Evolutionary conservation across 92 coral and sea anemone genomes (phyloP).

Genomic region (Ricordea florida): DNA sequence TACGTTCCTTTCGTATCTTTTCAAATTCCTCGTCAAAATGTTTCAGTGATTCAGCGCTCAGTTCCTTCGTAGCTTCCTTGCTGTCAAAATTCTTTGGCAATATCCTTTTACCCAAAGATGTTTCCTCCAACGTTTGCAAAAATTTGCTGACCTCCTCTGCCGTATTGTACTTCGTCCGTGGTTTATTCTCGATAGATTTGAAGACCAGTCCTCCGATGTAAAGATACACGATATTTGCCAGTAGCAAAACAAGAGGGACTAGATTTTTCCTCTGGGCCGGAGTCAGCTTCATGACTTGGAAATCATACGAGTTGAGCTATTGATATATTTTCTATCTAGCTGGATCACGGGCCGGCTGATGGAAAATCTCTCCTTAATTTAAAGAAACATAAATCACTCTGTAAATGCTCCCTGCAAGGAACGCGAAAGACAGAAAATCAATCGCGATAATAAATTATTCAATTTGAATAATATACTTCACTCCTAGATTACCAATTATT

Average conservation of each 20-base stretch:
- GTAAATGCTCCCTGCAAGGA: too few relatives aligned
- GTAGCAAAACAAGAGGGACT: slow-evolving; percentile 57
- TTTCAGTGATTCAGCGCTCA: slow-evolving; percentile 54
- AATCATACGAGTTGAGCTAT: background rate
- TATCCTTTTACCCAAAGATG: slow-evolving; percentile 50
- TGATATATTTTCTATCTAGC: background rate
- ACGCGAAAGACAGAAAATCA: too few relatives aligned
- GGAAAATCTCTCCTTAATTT: too few relatives aligned
- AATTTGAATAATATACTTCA: too few relatives aligned
- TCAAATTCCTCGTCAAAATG: slow-evolving; percentile 54
- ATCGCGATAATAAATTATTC: too few relatives aligned
- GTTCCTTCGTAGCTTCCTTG: slow-evolving; percentile 38
- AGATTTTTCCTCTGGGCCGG: slow-evolving; percentile 64
- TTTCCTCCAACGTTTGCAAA: slow-evolving; percentile 63
- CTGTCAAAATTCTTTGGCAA: slow-evolving; percentile 59
- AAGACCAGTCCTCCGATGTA: slow-evolving; percentile 82
- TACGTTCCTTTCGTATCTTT: slow-evolving; percentile 38
- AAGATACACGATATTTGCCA: slow-evolving; percentile 70
- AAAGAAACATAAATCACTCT: too few relatives aligned
- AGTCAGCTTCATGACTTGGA: slow-evolving; percentile 61
- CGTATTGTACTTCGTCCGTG: slow-evolving; percentile 36
- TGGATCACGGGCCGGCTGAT: too few relatives aligned
- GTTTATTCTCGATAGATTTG: slow-evolving; percentile 66
- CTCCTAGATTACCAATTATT: too few relatives aligned
- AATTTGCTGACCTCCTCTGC: slow-evolving; percentile 53